These are phyloP conservation scores for Nasalis larvatus DNA, from an alignment of 2,113 vertebrate species.

Conservation along the genomic window DNA sequence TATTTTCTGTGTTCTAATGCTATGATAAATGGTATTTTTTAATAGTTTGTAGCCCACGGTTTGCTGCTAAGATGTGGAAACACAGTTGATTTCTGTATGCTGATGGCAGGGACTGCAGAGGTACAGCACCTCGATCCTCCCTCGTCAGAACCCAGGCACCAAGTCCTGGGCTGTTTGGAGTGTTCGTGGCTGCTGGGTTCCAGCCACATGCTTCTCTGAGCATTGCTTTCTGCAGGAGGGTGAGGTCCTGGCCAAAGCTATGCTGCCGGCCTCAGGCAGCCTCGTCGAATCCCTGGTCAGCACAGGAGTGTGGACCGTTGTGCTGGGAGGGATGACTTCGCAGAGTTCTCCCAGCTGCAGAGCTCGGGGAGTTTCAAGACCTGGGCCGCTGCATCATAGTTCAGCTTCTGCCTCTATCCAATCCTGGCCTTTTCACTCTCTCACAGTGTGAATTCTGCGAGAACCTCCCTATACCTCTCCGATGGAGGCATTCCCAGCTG, in stretches of 20 bases:
- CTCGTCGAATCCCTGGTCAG: rapidly evolving
- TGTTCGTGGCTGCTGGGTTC: rapidly evolving
- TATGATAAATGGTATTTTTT: neutral
- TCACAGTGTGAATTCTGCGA: rapidly evolving
- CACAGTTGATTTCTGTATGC: neutral
- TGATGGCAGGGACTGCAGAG: rapidly evolving
- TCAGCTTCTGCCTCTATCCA: neutral
- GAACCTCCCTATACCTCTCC: neutral
- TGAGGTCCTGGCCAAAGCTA: neutral
- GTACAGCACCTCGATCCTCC: rapidly evolving
- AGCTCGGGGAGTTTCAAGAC: neutral
- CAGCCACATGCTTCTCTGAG: rapidly evolving
- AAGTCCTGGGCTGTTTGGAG: rapidly evolving
- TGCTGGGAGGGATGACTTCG: rapidly evolving
- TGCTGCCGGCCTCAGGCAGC: rapidly evolving
- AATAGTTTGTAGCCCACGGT: neutral
- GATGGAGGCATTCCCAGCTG: no score
- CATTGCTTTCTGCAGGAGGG: no score
- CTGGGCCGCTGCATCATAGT: neutral
- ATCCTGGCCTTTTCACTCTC: no score
- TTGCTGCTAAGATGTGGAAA: neutral
- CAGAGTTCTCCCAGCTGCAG: no score
- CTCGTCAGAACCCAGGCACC: rapidly evolving
- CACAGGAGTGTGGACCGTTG: rapidly evolving
- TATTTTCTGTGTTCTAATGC: neutral